Conservation (phyloP, 2,797 vertebrate species). For the Vespertilio murinus region DNA sequence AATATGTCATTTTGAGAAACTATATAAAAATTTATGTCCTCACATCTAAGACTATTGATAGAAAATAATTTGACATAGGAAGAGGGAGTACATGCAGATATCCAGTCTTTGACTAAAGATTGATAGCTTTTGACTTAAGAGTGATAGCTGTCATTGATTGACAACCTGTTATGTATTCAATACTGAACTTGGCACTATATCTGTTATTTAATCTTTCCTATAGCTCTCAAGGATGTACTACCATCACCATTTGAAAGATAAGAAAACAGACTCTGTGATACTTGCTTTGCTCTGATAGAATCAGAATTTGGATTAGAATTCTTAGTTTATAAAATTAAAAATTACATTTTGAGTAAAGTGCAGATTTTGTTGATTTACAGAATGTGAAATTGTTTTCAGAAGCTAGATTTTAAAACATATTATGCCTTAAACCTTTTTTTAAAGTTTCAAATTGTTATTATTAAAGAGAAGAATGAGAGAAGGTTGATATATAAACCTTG, state of each 20-base stretch:
- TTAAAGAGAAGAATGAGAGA: not conserved
- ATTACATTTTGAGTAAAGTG: not conserved
- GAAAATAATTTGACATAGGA: not conserved
- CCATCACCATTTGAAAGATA: not conserved
- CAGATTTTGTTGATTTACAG: not conserved
- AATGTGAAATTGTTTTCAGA: not conserved
- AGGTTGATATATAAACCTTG: not conserved
- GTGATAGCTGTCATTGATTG: not conserved
- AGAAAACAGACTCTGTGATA: not conserved
- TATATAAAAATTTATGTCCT: not conserved
- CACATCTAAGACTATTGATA: not conserved
- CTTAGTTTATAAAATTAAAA: slow-evolving; percentile 26
- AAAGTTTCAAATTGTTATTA: not conserved
- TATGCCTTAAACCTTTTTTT: not conserved
- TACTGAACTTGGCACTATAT: not conserved
- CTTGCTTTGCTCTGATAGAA: not conserved
- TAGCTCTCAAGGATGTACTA: not conserved
- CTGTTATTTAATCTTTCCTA: not conserved
- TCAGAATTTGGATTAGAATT: slow-evolving; percentile 16
- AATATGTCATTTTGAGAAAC: slow-evolving; percentile 8
- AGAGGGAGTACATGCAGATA: not conserved
- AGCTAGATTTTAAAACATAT: slow-evolving; percentile 23
- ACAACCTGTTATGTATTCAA: not conserved
- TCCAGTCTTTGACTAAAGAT: not conserved
- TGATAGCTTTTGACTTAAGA: not conserved